Conservation (phyloP, 2,113 vertebrate species). For the Xiphorhynchus elegans region DNA sequence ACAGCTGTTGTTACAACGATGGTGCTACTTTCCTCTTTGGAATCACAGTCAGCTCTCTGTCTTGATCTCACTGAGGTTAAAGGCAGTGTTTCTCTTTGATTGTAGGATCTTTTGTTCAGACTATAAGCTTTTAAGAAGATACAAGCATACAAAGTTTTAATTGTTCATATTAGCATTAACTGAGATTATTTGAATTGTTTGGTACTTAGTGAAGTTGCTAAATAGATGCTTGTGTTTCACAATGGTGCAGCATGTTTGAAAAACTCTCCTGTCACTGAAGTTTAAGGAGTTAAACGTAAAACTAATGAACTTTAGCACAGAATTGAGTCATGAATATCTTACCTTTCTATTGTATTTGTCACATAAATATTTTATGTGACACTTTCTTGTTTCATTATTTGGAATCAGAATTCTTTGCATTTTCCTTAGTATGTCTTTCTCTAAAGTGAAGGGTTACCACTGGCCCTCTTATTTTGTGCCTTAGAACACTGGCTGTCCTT, state of each 20-base stretch:
- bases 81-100: background rate
- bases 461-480: background rate
- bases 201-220: background rate
- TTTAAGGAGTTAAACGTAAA: background rate
- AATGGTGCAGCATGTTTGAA: background rate
- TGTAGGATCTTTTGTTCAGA: background rate
- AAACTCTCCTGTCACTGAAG: background rate
- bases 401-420: background rate
- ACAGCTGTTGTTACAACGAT: conserved; percentile 2
- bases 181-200: background rate
- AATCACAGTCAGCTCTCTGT: background rate
- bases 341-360: background rate
- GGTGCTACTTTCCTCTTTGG: background rate
- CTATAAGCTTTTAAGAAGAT: background rate
- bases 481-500: background rate
- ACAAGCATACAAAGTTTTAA: background rate
- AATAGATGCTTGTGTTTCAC: background rate
- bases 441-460: background rate
- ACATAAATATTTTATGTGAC: background rate
- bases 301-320: background rate
- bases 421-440: background rate
- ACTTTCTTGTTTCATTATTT: background rate
- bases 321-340: background rate
- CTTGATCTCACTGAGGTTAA: background rate
- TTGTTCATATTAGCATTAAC: background rate